These are phyloP conservation scores for Chironomus riparius DNA, from an alignment of 2,888 invertebrate genomes.

Conservation along the genomic window DNA sequence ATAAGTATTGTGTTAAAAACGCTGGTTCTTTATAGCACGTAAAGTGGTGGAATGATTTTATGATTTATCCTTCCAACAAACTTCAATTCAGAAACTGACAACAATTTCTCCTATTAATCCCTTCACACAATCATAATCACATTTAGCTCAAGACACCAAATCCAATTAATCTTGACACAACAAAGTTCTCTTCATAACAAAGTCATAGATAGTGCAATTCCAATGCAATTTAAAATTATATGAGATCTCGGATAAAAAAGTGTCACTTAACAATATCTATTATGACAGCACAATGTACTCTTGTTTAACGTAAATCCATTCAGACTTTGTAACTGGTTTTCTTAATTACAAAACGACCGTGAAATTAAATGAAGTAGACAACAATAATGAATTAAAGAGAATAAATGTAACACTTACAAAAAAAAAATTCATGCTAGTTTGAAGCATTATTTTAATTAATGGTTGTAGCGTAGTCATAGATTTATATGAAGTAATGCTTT, in stretches of 20 bases:
- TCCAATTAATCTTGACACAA: not conserved
- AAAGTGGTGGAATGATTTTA: no score
- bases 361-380: not conserved
- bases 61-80: no score
- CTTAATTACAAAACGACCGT: conserved; percentile 12
- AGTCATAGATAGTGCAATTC: not conserved
- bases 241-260: not conserved
- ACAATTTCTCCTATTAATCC: no score
- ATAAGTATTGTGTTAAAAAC: no score
- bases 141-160: not conserved
- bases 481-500: no score
- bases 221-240: not conserved
- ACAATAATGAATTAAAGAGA: not conserved
- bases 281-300: not conserved
- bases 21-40: no score
- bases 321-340: not conserved
- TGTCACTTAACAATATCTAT: not conserved
- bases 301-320: not conserved
- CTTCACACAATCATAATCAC: no score
- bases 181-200: no score
- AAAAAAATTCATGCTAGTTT: no score
- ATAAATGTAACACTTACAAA: not conserved
- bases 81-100: no score
- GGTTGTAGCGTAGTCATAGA: no score
- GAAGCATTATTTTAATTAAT: no score